Conservation (phyloP, 1,140 invertebrate genomes). For the Eriocheir sinensis region DNA sequence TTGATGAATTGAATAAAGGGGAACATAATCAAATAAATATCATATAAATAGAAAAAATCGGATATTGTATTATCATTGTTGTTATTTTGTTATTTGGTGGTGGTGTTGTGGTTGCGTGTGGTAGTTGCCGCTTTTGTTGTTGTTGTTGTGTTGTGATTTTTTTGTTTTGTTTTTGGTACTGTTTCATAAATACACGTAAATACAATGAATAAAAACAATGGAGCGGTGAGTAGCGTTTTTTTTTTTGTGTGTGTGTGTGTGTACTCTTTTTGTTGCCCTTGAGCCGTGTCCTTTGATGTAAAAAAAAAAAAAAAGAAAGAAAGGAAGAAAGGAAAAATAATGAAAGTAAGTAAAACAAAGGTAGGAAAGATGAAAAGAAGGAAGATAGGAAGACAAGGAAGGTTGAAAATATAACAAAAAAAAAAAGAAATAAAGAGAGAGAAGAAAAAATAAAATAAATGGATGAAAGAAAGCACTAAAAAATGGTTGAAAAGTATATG, state of each 20-base stretch:
- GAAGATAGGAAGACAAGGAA: too few species aligned
- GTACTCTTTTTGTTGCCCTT: background rate
- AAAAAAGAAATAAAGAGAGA: background rate
- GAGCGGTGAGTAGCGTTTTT: too few species aligned
- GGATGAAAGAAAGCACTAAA: constrained; percentile 71
- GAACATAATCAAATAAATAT: background rate
- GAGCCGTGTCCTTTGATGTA: background rate
- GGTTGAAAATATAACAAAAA: background rate
- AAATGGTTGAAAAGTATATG: too few species aligned
- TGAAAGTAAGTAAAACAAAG: background rate
- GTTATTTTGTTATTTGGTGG: too few species aligned
- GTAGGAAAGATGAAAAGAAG: constrained; percentile 9
- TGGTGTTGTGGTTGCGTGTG: too few species aligned
- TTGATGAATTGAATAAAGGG: constrained; percentile 3
- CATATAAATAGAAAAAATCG: background rate
- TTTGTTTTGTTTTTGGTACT: too few species aligned
- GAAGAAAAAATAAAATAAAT: constrained; percentile 54
- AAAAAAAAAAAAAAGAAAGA: background rate
- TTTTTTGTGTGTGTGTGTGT: too few species aligned
- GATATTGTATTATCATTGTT: too few species aligned
- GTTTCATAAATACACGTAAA: too few species aligned
- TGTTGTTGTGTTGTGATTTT: too few species aligned
- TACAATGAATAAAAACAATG: too few species aligned
- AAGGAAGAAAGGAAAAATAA: background rate
- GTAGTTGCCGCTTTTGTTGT: too few species aligned